Conservation (phyloP, 2,113 vertebrate species). For the Cephalopholis sonnerati region DNA sequence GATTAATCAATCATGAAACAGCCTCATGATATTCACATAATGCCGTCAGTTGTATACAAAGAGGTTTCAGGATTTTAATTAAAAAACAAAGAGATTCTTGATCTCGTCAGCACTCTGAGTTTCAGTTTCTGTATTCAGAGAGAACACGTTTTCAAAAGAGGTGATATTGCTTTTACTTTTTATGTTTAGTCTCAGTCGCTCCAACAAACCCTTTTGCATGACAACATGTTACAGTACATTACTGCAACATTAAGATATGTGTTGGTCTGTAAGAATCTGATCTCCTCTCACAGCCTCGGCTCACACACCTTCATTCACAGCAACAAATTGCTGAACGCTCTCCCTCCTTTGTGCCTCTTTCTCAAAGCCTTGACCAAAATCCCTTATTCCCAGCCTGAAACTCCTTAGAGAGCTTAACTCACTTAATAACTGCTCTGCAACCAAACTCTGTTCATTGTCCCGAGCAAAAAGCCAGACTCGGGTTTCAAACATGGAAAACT, state of each 20-base stretch:
- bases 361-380: neutral
- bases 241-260: neutral
- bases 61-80: neutral
- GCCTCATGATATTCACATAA: neutral
- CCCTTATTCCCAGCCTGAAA: constrained; percentile 35
- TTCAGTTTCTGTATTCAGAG: too few relatives aligned
- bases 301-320: neutral
- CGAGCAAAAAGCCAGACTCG: constrained; percentile 15
- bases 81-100: neutral
- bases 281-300: neutral
- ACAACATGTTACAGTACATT: neutral
- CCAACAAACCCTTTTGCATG: too few relatives aligned
- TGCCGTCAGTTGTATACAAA: neutral
- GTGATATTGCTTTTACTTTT: too few relatives aligned
- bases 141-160: too few relatives aligned
- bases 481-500: constrained; percentile 41
- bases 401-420: constrained; percentile 39
- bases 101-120: neutral
- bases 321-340: neutral
- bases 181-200: too few relatives aligned
- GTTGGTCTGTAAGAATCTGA: neutral
- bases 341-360: constrained; percentile 30
- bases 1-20: neutral
- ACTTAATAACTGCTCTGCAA: constrained; percentile 38
- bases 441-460: constrained; percentile 42